Evolutionary conservation across 2,113 vertebrate species (phyloP).

Genomic region (Thamnophis sirtalis): DNA sequence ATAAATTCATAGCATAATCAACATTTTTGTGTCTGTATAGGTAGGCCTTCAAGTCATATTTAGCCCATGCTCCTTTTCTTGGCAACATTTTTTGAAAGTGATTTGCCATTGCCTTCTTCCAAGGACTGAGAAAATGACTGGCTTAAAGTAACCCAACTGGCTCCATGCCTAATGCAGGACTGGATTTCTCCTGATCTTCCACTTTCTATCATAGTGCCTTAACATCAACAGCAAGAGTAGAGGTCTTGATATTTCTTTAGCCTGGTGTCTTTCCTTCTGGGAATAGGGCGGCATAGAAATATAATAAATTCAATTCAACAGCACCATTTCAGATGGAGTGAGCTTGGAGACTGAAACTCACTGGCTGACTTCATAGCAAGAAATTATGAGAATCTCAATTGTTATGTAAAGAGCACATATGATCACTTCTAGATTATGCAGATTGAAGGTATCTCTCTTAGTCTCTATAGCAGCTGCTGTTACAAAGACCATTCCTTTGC

Average conservation of each 20-base stretch:
- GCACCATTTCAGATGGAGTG: background rate
- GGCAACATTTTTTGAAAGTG: background rate
- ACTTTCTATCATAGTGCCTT: background rate
- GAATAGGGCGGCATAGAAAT: too few species aligned
- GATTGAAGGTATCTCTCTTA: background rate
- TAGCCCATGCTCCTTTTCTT: background rate
- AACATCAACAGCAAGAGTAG: background rate
- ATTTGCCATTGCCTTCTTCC: too few species aligned
- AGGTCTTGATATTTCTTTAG: background rate
- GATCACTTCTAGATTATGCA: background rate
- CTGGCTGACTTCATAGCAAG: background rate
- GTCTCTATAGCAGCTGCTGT: background rate
- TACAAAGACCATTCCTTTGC: background rate
- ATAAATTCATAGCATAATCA: background rate
- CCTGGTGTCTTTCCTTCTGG: too few species aligned
- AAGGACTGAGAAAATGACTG: too few species aligned
- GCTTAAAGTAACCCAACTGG: too few species aligned
- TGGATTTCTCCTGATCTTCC: too few species aligned
- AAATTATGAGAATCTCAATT: background rate
- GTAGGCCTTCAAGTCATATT: background rate
- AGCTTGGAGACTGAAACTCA: background rate
- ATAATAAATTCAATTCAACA: too few species aligned
- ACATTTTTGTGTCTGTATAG: background rate
- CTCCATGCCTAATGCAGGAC: too few species aligned
- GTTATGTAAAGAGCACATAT: background rate